Evolutionary conservation across 2,113 vertebrate genomes (phyloP).

Genomic region (Zapornia atra): DNA sequence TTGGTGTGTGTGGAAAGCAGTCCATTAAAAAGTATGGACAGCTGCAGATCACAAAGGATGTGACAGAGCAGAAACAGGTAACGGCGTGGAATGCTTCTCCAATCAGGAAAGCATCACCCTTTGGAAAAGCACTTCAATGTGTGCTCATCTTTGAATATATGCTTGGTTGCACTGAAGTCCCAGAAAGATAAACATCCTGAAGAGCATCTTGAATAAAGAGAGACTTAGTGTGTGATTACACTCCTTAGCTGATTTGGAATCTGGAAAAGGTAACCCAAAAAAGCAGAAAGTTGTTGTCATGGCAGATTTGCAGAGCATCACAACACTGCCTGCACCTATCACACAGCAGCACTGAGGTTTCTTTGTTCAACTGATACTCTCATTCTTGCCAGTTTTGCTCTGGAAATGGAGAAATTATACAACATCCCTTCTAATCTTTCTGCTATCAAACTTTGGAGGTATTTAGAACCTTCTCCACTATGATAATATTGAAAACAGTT

Average conservation of each 20-base stretch:
- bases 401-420: background rate
- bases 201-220: background rate
- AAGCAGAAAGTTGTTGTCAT: background rate
- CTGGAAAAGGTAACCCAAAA: background rate
- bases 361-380: background rate
- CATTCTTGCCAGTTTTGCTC: background rate
- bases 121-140: background rate
- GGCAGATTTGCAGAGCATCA: background rate
- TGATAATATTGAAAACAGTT: background rate
- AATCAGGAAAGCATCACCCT: background rate
- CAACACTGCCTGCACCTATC: background rate
- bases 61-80: background rate
- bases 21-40: background rate
- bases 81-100: background rate
- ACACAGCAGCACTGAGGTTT: background rate
- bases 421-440: background rate
- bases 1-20: background rate
- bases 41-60: background rate
- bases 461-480: background rate
- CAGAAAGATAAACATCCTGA: background rate
- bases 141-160: rapidly evolving
- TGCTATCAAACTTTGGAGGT: background rate
- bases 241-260: background rate
- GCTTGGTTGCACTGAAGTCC: rapidly evolving
- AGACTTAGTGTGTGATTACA: background rate